Base-by-base conservation (phyloP, 2,797 vertebrate species). In the Nannoperca obscura region DNA sequence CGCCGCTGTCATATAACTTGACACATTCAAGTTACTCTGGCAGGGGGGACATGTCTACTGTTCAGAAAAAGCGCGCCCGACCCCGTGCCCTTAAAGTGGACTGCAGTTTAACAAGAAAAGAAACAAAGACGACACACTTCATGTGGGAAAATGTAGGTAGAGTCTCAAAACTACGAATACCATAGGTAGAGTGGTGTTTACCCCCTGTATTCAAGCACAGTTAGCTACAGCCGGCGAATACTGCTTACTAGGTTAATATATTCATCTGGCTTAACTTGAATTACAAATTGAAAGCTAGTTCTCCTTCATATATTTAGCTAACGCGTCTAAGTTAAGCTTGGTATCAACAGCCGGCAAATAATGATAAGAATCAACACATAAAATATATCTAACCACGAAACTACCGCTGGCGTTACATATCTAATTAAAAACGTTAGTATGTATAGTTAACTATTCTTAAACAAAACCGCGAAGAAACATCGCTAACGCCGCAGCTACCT, bases 11-110 rank as follows among this genome's bases (percentile, higher is more conserved):
- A 9, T 9, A 10, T 0, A 53, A 42, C 15, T 2, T 13, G 17
- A 57, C 27, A 49, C 13, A 30, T 1, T 38, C 0, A 14, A 58
- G 52, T 53, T 64, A 22, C 20, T 65, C 11, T 3, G 17, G 14
- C 24, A 4, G 77, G 12, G 14, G 14, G 32, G 15, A 11, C 4
- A 10, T 9, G 42, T 27, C 24, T 27, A 27, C 24, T 27, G 24
- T 1, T 46, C 13, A 44, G 63, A 75, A 85, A 92, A 94, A 91
- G 93, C 90, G 94, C 94, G 93, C 92, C 74, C 78, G 88, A 90
- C 84, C 79, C 63, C 38, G 65, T 50, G 66, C n/a, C 74, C 73
- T 62, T 24, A 60, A 58, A 62, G 34, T 60, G 62, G 67, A 36
- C 50, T 66, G 55, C 67, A 76, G 50, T 60, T 75, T 34, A 54